Percentiles rank a stretch among this genome's conserved stretches.
These are phyloP conservation scores for Oreocharis arfaki DNA, from an alignment of 2,113 vertebrate species.

Conservation along the genomic window DNA sequence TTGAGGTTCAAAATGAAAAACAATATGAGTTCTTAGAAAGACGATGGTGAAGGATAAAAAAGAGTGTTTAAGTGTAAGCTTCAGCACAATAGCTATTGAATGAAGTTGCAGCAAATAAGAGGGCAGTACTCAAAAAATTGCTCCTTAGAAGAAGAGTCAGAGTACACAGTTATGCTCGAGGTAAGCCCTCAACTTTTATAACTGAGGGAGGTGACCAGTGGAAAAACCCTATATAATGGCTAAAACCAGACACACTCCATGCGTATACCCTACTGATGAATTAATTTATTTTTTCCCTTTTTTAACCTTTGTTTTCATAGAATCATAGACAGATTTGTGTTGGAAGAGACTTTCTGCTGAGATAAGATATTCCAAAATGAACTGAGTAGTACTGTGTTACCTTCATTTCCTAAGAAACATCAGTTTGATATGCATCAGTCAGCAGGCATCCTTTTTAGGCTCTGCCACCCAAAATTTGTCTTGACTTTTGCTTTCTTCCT, in stretches of 20 bases:
- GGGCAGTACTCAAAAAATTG: not conserved
- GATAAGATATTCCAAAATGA: not conserved
- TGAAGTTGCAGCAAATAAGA: not conserved
- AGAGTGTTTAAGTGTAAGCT: not conserved
- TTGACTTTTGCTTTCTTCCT: not conserved
- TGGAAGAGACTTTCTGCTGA: not conserved
- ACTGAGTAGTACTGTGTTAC: not conserved
- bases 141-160: not conserved
- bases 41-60: not conserved
- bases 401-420: not conserved
- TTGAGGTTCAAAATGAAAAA: not conserved
- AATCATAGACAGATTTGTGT: not conserved
- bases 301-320: not conserved
- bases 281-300: not conserved
- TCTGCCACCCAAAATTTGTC: not conserved
- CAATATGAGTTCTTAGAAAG: not conserved
- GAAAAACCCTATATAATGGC: not conserved
- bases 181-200: not conserved
- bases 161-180: not conserved
- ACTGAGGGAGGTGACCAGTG: not conserved
- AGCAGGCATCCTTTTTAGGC: not conserved
- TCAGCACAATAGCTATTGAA: not conserved
- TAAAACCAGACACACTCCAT: not conserved
- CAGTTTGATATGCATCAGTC: not conserved
- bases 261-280: not conserved